phyloP scores from a whole-genome alignment of 37 sponge, comb jelly and placozoan genomes.

The Lycopodina hypogea region DNA sequence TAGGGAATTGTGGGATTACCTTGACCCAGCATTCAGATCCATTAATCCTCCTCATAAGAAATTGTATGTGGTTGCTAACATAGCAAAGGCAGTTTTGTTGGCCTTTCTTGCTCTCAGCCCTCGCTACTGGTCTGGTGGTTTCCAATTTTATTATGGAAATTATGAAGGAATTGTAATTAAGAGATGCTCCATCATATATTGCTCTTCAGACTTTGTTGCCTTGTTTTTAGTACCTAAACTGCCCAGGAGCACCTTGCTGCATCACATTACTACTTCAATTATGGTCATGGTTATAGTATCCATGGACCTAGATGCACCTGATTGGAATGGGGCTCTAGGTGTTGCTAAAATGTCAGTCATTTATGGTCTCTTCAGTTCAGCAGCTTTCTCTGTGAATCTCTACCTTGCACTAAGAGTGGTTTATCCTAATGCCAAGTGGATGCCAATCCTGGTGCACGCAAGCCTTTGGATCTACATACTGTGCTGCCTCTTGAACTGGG shows the following conservation, averaged over 20 bases:
- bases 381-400: slow-evolving; percentile 73
- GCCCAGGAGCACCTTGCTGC: slow-evolving; percentile 65
- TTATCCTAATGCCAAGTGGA: slow-evolving; percentile 59
- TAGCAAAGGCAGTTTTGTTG: slow-evolving; percentile 67
- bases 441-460: slow-evolving; percentile 32
- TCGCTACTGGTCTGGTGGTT: slow-evolving; percentile 47
- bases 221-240: slow-evolving; percentile 79
- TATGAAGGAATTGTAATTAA: slow-evolving; percentile 41
- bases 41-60: slow-evolving; percentile 82
- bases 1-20: slow-evolving; percentile 21
- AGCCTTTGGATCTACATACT: slow-evolving; percentile 60
- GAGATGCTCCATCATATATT: slow-evolving; percentile 57
- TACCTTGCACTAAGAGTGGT: slow-evolving; percentile 81
- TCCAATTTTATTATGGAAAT: slow-evolving; percentile 31
- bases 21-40: slow-evolving; percentile 51
- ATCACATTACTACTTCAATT: slow-evolving; percentile 64
- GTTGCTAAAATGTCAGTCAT: slow-evolving; percentile 66
- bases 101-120: slow-evolving; percentile 36
- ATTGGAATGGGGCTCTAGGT: slow-evolving; percentile 64
- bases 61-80: slow-evolving; percentile 83
- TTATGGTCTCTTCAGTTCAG: slow-evolving; percentile 74
- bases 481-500: slow-evolving; percentile 72
- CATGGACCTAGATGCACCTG: slow-evolving; percentile 32
- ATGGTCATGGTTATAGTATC: slow-evolving; percentile 37
- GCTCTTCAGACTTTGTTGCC: slow-evolving; percentile 77